These are phyloP conservation scores for Thera obeliscata DNA, from an alignment of 2,888 invertebrate species.

Conservation along the genomic window DNA sequence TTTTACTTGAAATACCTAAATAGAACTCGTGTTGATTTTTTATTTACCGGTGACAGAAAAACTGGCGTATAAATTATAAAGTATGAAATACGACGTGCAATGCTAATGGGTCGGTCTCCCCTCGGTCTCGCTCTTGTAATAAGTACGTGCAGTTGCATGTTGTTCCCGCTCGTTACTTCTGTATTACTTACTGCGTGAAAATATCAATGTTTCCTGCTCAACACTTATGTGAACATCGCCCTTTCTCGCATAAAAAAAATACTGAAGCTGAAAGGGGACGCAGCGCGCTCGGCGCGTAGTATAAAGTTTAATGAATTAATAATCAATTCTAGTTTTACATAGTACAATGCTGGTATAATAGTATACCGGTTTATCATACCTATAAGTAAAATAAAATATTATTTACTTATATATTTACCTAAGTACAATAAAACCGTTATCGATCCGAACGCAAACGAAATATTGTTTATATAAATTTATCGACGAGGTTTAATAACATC, in stretches of 20 bases:
- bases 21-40: slow-evolving; percentile 5
- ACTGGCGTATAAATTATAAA: slow-evolving; percentile 33
- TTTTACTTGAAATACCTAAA: slow-evolving; percentile 19
- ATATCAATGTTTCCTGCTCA: slow-evolving; percentile 51
- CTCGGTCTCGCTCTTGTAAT: slow-evolving; percentile 40
- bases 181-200: slow-evolving; percentile 49
- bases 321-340: too few species aligned
- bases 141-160: slow-evolving; percentile 51
- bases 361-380: neutral
- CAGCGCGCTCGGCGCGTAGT: neutral
- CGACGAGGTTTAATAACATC: slow-evolving; percentile 41
- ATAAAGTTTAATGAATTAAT: too few species aligned
- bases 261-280: neutral
- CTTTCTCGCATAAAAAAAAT: neutral
- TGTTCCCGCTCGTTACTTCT: slow-evolving; percentile 52
- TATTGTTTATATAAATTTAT: slow-evolving; percentile 46
- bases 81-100: slow-evolving; percentile 48
- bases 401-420: too few species aligned
- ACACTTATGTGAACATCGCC: neutral
- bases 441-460: slow-evolving; percentile 1
- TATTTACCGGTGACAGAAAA: slow-evolving; percentile 25
- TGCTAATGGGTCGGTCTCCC: slow-evolving; percentile 46
- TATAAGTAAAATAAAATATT: too few species aligned
- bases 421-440: slow-evolving; percentile 3
- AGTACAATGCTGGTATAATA: neutral